Conservation (phyloP, 2,888 invertebrate species). For the Lasius platythorax region DNA sequence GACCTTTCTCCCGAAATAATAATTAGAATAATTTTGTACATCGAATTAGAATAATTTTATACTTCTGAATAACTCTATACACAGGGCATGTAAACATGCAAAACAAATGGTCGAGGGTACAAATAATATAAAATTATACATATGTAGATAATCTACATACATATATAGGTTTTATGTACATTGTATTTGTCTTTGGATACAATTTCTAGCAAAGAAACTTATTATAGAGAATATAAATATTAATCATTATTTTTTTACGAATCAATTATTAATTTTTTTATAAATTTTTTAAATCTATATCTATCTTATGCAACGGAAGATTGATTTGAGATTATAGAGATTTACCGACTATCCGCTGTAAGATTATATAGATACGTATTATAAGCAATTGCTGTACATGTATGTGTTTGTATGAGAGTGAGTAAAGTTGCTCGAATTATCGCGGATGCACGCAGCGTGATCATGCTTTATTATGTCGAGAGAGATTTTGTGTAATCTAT, state of each 20-base stretch:
- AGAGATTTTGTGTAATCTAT: slow-evolving; percentile 80
- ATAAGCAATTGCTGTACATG: slow-evolving; percentile 61
- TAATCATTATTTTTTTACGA: not conserved
- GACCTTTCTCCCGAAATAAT: slow-evolving; percentile 78
- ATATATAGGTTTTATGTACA: not conserved
- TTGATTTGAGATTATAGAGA: slow-evolving; percentile 10
- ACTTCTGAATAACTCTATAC: not conserved
- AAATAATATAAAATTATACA: not conserved
- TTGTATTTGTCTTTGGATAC: not conserved
- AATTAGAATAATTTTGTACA: too few species aligned
- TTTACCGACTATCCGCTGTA: slow-evolving; percentile 21
- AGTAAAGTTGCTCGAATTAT: slow-evolving; percentile 77
- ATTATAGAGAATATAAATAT: not conserved
- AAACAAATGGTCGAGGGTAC: not conserved
- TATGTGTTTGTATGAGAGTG: not conserved
- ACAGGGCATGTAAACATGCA: not conserved
- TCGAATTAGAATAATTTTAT: too few species aligned
- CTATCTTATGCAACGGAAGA: not conserved
- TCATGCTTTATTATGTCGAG: slow-evolving; percentile 74
- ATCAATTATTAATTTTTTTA: not conserved
- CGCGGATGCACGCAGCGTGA: slow-evolving; percentile 72
- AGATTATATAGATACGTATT: slow-evolving; percentile 11
- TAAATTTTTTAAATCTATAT: not conserved
- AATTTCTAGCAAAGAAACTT: not conserved
- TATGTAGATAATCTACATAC: not conserved